phyloP scores from a whole-genome alignment of 2,113 vertebrate genomes.

The Cariama cristata region DNA sequence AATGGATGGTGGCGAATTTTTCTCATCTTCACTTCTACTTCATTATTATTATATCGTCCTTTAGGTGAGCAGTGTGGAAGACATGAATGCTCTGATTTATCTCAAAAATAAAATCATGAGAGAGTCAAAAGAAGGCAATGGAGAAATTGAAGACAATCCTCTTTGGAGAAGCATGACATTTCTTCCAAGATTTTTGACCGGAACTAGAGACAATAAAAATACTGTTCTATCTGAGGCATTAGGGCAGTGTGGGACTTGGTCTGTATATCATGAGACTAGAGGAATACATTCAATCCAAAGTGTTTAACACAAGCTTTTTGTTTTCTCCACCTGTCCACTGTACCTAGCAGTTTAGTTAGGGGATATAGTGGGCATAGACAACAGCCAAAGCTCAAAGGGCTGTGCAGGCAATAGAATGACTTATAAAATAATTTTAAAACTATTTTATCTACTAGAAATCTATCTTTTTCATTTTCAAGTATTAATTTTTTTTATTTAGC shows the following conservation, averaged over 20 bases:
- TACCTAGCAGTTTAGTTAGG: not conserved
- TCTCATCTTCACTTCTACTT: not conserved
- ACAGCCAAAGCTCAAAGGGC: not conserved
- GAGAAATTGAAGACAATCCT: not conserved
- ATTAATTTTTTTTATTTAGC: not conserved
- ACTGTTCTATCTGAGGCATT: fast-evolving
- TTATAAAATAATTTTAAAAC: not conserved
- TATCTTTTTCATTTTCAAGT: not conserved
- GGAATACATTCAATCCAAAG: not conserved
- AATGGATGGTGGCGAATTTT: not conserved
- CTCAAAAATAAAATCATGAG: not conserved
- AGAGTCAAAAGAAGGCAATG: not conserved
- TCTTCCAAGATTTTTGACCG: not conserved
- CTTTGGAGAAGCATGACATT: not conserved
- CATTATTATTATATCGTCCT: not conserved
- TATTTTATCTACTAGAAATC: not conserved
- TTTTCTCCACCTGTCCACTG: not conserved
- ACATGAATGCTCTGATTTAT: not conserved
- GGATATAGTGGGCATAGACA: not conserved
- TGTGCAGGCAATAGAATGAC: not conserved
- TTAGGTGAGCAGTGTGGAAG: not conserved
- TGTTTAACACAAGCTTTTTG: not conserved
- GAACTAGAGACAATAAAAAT: not conserved
- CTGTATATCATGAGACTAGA: not conserved
- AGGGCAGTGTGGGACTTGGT: not conserved